Evolutionary conservation across 2,113 vertebrate genomes (phyloP), one percentile per base, ranked within the genome.

Genomic region (Hippopotamus amphibius): DNA sequence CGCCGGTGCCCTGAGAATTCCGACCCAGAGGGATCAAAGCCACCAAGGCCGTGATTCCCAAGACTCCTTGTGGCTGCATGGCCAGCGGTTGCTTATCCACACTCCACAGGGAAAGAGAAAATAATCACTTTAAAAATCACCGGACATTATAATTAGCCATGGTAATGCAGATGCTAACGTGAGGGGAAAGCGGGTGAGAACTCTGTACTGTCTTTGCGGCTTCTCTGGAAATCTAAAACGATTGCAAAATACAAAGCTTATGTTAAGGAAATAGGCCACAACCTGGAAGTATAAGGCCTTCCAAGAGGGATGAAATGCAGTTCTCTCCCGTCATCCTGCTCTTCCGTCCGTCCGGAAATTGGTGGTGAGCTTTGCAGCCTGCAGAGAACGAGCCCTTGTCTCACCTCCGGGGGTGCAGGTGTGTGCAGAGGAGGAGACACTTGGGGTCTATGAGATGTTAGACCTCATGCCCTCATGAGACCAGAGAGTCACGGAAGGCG

Each of bases 221-320:
- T 74, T 50, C 61, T 97, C 55, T 37, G 21, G 48, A 59, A 46
- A 68, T 53, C 66, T 81, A 66, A 88, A 84, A 55, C 48, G n/a
- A 21, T 59, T 77, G 79, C 55, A 19, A 94, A 87, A 30, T 74
- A 61, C 85, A n/a, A 76, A 80, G 30, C 68, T 96, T 57, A 85
- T 82, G 88, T 90, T 72, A 66, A 79, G 93, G 63, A 95, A 86
- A 10, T 53, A 43, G 83, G 79, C 61, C 53, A 43, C 77, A 41
- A n/a, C 41, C 71, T 77, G 61, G 66, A 68, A 21, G 71, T 24
- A 19, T 7, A 90, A 77, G 66, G n/a, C 15, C 24, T 93, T 92
- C 53, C 43, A n/a, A 68, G 68, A 84, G 43, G 57, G 11, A 10
- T 3, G 17, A 13, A 22, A 2, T 13, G 22, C 86, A 72, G 53